phyloP scores from a whole-genome alignment of 2,888 invertebrate genomes.

The Microctonus hyperodae region DNA sequence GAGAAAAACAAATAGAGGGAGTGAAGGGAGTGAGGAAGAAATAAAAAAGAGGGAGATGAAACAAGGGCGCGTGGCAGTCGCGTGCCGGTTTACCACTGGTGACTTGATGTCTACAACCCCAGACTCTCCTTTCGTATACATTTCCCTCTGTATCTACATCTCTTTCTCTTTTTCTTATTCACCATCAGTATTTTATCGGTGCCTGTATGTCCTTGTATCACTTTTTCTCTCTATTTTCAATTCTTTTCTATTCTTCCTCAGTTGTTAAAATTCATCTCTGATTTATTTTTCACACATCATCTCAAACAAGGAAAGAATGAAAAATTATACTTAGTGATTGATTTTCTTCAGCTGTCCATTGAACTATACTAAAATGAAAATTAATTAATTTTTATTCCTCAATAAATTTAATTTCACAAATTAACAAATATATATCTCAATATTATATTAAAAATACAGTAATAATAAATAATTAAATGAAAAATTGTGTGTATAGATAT shows the following conservation, averaged over 20 bases:
- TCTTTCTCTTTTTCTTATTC: conserved; percentile 19
- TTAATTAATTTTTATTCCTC: too few relatives aligned
- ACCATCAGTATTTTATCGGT: conserved; percentile 28
- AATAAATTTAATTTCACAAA: neutral
- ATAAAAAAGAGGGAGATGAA: conserved; percentile 44
- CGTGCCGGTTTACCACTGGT: conserved; percentile 54
- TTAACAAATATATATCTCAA: too few relatives aligned
- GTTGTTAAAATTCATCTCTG: neutral
- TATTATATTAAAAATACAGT: neutral
- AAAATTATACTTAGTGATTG: conserved; percentile 24
- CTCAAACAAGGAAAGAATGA: conserved; percentile 6
- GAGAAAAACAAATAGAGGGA: conserved; percentile 26
- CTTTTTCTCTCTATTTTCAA: conserved; percentile 21
- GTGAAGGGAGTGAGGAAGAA: conserved; percentile 37
- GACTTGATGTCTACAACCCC: conserved; percentile 51
- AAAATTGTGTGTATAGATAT: neutral
- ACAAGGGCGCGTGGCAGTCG: conserved; percentile 60
- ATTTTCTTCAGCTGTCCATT: neutral
- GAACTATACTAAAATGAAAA: too few relatives aligned
- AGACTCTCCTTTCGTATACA: conserved; percentile 28
- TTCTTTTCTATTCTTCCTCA: too few relatives aligned
- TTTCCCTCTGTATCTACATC: conserved; percentile 32
- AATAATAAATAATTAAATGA: neutral
- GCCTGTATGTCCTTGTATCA: conserved; percentile 5
- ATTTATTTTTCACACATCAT: neutral